These are phyloP conservation scores for Colostygia pectinataria DNA, from an alignment of 2,888 invertebrate genomes.

Conservation along the genomic window DNA sequence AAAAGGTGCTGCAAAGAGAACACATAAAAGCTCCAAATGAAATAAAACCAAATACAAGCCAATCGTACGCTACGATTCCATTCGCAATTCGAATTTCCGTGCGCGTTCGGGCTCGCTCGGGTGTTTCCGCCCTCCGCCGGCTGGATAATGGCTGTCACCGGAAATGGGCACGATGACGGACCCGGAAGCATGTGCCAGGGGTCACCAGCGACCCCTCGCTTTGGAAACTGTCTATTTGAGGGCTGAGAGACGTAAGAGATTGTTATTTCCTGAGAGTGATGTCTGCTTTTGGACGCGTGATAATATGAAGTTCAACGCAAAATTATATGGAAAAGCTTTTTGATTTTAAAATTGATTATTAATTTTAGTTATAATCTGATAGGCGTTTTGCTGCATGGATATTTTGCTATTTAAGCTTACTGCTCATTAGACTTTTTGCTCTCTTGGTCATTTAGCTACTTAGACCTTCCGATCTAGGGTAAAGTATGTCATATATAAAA, in stretches of 20 bases:
- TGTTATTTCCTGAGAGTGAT: constrained; percentile 19
- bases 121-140: constrained; percentile 58
- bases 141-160: constrained; percentile 60
- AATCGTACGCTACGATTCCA: constrained; percentile 18
- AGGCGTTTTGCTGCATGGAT: no score
- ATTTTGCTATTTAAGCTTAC: no score
- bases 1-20: background rate
- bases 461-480: no score
- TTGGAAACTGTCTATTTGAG: constrained; percentile 17
- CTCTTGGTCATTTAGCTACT: no score
- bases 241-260: constrained; percentile 9
- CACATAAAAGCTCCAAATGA: constrained; percentile 6
- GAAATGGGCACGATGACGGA: constrained; percentile 65
- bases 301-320: background rate
- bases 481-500: no score
- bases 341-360: no score
- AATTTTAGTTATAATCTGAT: no score
- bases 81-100: constrained; percentile 62
- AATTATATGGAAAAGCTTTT: background rate
- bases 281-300: background rate
- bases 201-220: constrained; percentile 14
- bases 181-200: constrained; percentile 54
- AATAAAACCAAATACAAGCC: constrained; percentile 17
- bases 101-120: constrained; percentile 53
- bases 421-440: no score